A percentile compares a stretch with the other conserved stretches of the same genome.
phyloP scores from a whole-genome alignment of 2,113 vertebrate species.

The Myrmecobius fasciatus region DNA sequence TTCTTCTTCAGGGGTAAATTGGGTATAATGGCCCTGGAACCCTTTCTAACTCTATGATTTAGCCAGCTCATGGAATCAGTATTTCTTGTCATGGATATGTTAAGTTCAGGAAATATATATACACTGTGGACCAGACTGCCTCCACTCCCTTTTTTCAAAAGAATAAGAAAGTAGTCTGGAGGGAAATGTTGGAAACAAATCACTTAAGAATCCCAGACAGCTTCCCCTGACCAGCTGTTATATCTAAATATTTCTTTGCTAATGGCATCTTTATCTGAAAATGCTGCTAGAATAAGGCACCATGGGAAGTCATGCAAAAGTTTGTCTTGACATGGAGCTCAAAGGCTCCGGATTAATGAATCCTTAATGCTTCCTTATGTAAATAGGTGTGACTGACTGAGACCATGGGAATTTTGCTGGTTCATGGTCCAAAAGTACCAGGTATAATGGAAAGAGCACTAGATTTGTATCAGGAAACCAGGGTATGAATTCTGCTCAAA shows the following conservation, averaged over 20 bases:
- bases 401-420: neutral
- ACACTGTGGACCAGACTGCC: neutral
- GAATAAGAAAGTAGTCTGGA: neutral
- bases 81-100: neutral
- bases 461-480: neutral
- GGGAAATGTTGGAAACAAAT: neutral
- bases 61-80: neutral
- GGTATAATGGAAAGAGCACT: neutral
- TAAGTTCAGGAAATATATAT: neutral
- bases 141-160: conserved; percentile 4
- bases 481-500: neutral
- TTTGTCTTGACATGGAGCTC: neutral
- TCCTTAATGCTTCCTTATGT: neutral
- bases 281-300: neutral
- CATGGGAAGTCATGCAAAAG: neutral
- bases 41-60: neutral
- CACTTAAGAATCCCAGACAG: neutral
- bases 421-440: neutral
- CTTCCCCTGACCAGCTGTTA: neutral
- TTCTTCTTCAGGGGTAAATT: neutral
- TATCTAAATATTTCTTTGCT: neutral
- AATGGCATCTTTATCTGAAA: neutral
- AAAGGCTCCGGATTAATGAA: neutral
- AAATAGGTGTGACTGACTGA: neutral
- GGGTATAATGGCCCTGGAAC: neutral